Evolutionary conservation across 92 coral and sea anemone genomes (phyloP), one percentile per base, ranked within the genome.

Genomic region (Paragorgia papillata): DNA sequence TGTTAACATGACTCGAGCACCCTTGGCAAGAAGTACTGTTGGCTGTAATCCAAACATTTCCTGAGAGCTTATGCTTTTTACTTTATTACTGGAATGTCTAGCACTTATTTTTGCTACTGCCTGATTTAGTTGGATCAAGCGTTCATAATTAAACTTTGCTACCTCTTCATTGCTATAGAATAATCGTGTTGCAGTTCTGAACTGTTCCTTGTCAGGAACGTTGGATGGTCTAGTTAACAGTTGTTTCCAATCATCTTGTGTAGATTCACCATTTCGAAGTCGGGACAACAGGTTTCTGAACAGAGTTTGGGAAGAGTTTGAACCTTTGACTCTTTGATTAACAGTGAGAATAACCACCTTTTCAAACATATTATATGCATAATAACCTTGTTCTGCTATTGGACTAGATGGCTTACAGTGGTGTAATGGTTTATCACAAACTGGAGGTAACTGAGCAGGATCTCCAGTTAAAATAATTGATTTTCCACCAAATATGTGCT

Each of bases 371-470:
- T 40, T 40, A 41, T 66, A 66, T 66, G 74, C 74, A 0, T 39
- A 33, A 41, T n/a, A 66, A 13, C 55, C 74, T 44, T 66, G 74
- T 41, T 66, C 33, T 1, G 5, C 56, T 20, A 66, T 40, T 40
- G 55, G 32, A 14, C 41, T 66, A 17, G 74, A 66, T 66, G 57
- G 74, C 14, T 66, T 66, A 20, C 29, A 17, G n/a, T 66, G 74
- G 74, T 66, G 41, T n/a, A 66, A 44, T 40, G 74, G 74, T 14
- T 66, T 66, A 19, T 41, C 74, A 3, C 55, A 28, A 66, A 66
- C 74, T 20, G 74, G 74, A 10, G 73, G 73, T 65, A 65, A 26
- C 46, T 65, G 73, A 10, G 28, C 73, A 65, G 73, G 73, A 24
- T 65, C 73, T 5, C 73, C 73, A 65, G 35, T 34, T n/a, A 65